Conservation (phyloP, 2,888 invertebrate species). For the Harpalus rubripes region DNA sequence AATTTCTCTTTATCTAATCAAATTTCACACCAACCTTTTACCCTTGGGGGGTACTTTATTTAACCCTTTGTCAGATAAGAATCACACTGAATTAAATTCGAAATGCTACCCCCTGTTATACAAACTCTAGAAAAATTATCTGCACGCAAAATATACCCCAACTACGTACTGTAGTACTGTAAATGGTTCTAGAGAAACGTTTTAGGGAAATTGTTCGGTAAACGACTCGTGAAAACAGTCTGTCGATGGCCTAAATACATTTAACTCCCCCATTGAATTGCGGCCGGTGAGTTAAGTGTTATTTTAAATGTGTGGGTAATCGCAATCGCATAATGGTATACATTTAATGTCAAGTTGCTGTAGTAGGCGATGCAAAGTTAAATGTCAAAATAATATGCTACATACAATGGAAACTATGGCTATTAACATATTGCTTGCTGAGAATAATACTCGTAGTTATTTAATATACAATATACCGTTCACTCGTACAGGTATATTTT, state of each 20-base stretch:
- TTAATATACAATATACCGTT: too few relatives aligned
- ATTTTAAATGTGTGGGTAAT: neutral
- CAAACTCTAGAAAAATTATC: neutral
- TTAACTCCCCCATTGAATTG: constrained; percentile 10
- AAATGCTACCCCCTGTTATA: neutral
- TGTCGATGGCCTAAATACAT: constrained; percentile 36
- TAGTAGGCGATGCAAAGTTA: neutral
- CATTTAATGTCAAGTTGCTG: neutral
- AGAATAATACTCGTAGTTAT: too few relatives aligned
- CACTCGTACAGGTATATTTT: too few relatives aligned
- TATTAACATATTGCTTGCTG: neutral
- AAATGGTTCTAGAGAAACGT: neutral
- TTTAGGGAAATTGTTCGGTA: constrained; percentile 51
- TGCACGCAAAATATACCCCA: neutral
- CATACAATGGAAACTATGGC: neutral
- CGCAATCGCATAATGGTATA: neutral
- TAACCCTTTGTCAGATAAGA: neutral
- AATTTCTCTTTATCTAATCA: neutral
- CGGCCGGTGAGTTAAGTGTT: neutral
- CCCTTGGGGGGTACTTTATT: neutral
- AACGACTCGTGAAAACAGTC: constrained; percentile 53
- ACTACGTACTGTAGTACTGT: neutral
- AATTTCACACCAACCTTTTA: neutral
- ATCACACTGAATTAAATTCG: neutral
- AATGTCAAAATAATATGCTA: neutral